These are phyloP conservation scores for Karalla daura DNA, from an alignment of 2,797 vertebrate genomes.

Conservation along the genomic window DNA sequence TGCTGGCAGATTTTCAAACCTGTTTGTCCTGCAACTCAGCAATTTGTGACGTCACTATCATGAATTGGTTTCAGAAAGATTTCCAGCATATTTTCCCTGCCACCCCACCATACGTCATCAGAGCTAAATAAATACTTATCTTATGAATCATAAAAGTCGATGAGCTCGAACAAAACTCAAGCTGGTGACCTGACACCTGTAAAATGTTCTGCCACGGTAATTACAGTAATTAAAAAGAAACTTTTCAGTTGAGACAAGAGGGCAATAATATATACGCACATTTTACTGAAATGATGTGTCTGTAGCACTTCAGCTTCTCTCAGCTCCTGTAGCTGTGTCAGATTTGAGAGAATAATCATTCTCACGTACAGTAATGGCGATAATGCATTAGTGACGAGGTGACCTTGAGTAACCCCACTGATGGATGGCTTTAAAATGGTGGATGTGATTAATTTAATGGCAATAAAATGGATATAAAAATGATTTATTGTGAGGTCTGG, in stretches of 20 bases:
- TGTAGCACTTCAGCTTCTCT: background rate
- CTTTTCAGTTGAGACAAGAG: background rate
- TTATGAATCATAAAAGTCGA: background rate
- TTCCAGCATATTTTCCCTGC: background rate
- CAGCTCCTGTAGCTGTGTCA: background rate
- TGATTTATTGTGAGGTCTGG: fast-evolving
- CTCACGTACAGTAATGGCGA: background rate
- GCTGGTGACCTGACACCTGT: background rate
- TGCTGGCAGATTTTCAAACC: background rate
- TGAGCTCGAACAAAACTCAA: background rate
- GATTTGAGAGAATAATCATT: conserved; percentile 1
- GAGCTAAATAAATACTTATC: background rate
- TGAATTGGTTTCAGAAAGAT: background rate
- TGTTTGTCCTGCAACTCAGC: background rate
- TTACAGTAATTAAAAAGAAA: background rate
- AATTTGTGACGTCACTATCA: background rate
- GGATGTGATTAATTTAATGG: background rate
- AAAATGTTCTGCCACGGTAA: background rate
- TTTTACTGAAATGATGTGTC: background rate
- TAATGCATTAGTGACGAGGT: background rate
- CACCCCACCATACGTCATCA: background rate
- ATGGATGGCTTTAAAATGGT: background rate
- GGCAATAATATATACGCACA: background rate
- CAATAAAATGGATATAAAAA: background rate
- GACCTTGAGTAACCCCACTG: background rate